Evolutionary conservation across 2,888 invertebrate species (phyloP), one percentile per base, ranked within the genome.

Genomic region (Melanostoma mellinum): DNA sequence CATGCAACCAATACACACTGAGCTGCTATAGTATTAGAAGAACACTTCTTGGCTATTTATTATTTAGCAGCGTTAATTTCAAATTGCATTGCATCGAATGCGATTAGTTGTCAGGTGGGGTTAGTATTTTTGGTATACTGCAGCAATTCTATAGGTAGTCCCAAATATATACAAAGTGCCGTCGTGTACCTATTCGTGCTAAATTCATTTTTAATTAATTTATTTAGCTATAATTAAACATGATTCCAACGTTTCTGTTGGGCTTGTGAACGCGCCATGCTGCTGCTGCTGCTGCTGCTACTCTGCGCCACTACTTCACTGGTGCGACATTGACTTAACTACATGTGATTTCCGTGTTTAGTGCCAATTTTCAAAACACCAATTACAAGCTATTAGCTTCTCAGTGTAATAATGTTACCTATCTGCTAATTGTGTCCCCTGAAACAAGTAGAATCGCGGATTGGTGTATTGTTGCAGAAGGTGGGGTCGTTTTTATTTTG

Each of bases 161-260:
- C 20, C 9, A 63, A 63, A 48, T 50, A 6, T 36, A 58, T n/a
- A 58, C 58, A 38, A 52, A 74, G 55, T 55, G n/a, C 5, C 50
- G 20, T 48, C 40, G 35, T 73, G 48, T 42, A 48, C 32, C 38
- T 53, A 60, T 40, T 72, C 42, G 36, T 42, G 36, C 42, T 35
- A 52, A 73, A 82, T 77, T 73, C 36, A 68, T 73, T 68, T 76
- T 72, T 72, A 81, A 77, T 77, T 77, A 77, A 77, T 82, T 77
- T 82, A 81, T 72, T 81, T 72, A 68, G 55, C 55, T 50, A 38
- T 67, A 81, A 77, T 76, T 73, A 77, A 63, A 76, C 81, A 75
- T 65, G 76, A 67, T 50, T 63, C 60, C 50, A 53, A 35, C 44
- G 72, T 48, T 63, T 58, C 46, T 55, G 72, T 36, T 35, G 35